Conservation (phyloP, 2,797 vertebrate genomes). For the Sebastes reedi region DNA sequence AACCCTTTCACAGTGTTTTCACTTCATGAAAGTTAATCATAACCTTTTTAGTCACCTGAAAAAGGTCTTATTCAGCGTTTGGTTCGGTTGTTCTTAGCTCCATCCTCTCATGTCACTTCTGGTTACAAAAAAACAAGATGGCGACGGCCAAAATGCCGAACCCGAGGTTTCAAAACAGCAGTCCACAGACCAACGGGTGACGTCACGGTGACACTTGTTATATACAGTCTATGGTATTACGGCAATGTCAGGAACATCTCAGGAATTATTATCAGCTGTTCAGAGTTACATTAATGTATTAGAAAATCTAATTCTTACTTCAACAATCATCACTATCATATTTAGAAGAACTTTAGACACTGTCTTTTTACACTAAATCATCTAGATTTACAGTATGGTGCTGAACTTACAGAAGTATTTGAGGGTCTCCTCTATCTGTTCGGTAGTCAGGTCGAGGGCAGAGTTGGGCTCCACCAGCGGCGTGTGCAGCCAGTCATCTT, state of each 20-base stretch:
- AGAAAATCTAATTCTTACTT: not conserved
- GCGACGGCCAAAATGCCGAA: no score
- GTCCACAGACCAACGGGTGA: no score
- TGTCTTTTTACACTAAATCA: not conserved
- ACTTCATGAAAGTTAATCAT: no score
- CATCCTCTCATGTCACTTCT: no score
- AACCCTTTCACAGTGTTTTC: no score
- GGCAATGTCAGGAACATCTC: not conserved
- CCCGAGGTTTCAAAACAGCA: no score
- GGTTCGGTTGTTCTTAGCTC: no score
- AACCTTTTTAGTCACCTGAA: no score
- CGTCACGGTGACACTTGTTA: no score
- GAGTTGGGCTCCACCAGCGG: constrained; percentile 91
- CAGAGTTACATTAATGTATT: not conserved
- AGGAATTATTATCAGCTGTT: not conserved
- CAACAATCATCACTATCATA: not conserved
- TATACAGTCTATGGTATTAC: no score
- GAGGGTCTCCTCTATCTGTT: constrained; percentile 98
- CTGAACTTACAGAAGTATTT: constrained; percentile 97
- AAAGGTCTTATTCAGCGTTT: no score
- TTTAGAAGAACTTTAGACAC: not conserved
- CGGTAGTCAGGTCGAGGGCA: constrained; percentile 91
- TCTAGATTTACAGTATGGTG: not conserved
- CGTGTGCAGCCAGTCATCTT: constrained; percentile 98
- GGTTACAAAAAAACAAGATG: no score